phyloP scores from a whole-genome alignment of 2,888 invertebrate genomes.

The Pristionchus entomophagus region DNA sequence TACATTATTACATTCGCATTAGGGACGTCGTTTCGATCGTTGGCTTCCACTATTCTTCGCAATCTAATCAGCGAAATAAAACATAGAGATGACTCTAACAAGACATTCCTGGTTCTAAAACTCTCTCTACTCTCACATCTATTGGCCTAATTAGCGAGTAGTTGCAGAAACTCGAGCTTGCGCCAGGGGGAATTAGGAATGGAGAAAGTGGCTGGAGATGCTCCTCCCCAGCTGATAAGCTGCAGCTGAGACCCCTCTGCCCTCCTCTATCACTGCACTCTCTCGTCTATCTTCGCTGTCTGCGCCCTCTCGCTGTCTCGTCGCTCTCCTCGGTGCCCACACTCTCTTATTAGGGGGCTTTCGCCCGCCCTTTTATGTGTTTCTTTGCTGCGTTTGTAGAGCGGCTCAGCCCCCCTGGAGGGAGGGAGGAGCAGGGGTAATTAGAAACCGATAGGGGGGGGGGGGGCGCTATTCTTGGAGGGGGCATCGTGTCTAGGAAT shows the following conservation, averaged over 20 bases:
- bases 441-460: slow-evolving; percentile 32
- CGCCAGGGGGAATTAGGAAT: background rate
- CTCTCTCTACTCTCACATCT: no score
- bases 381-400: slow-evolving; percentile 7
- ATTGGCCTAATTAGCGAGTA: no score
- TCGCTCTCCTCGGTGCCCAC: background rate
- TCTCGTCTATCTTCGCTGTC: background rate
- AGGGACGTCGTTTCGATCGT: no score
- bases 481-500: no score
- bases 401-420: background rate
- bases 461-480: background rate
- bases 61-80: no score
- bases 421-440: no score
- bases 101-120: background rate
- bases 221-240: slow-evolving; percentile 21
- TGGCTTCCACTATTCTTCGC: no score
- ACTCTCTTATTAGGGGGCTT: background rate
- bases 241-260: background rate
- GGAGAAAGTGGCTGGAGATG: slow-evolving; percentile 21
- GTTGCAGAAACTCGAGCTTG: background rate
- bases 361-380: background rate
- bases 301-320: background rate
- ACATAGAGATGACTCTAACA: no score
- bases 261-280: slow-evolving; percentile 4
- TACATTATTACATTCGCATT: no score